These are phyloP conservation scores for Anoplophora glabripennis DNA, from an alignment of 1,140 invertebrate species.

Conservation along the genomic window DNA sequence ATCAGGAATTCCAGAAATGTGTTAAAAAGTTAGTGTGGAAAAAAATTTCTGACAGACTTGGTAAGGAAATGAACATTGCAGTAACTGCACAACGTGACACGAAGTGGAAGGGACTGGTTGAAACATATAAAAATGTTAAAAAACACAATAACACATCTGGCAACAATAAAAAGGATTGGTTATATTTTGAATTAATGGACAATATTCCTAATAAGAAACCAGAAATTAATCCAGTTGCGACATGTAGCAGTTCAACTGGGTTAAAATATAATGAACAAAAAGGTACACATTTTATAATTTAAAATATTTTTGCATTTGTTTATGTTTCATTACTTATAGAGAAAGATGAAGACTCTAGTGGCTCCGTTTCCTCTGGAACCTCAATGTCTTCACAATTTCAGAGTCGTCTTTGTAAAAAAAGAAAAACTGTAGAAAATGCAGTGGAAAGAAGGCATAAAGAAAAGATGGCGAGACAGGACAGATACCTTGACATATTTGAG, in stretches of 20 bases:
- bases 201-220: constrained; percentile 6
- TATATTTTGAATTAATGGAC: background rate
- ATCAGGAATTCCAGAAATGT: too few relatives aligned
- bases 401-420: background rate
- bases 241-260: constrained; percentile 5
- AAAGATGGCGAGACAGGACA: constrained; percentile 1
- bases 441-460: constrained; percentile 5
- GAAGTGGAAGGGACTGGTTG: constrained; percentile 6
- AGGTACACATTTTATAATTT: background rate
- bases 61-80: too few relatives aligned
- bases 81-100: background rate
- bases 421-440: constrained; percentile 4
- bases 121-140: constrained; percentile 6
- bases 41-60: too few relatives aligned
- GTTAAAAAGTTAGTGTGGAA: too few relatives aligned
- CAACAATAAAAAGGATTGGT: constrained; percentile 3
- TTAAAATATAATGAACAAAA: constrained; percentile 7
- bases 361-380: too few relatives aligned
- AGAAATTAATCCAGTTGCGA: constrained; percentile 15
- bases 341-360: too few relatives aligned
- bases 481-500: constrained; percentile 7
- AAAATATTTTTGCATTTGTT: constrained; percentile 1
- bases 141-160: constrained; percentile 2
- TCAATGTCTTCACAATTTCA: too few relatives aligned
- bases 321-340: background rate